phyloP scores from a whole-genome alignment of 2,797 vertebrate species.

The Spizella passerina region DNA sequence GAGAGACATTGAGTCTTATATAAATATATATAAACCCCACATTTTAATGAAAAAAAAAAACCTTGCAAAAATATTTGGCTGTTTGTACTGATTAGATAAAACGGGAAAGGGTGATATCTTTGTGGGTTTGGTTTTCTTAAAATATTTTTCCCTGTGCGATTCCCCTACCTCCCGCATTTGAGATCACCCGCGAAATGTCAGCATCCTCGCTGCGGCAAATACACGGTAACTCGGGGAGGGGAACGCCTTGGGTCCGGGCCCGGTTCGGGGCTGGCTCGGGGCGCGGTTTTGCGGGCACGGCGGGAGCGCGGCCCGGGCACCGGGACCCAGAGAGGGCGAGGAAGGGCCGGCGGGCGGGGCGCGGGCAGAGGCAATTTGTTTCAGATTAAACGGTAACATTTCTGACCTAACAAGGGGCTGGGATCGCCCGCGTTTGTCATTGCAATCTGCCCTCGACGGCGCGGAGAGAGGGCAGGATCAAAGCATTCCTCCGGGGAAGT shows the following conservation, averaged over 20 bases:
- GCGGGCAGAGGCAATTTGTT: slow-evolving; percentile 29
- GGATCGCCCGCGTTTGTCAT: slow-evolving; percentile 61
- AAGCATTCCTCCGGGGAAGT: slow-evolving; percentile 86
- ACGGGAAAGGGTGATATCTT: neutral
- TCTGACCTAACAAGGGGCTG: neutral
- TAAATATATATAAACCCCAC: neutral
- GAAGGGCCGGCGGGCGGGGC: neutral
- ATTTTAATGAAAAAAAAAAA: neutral
- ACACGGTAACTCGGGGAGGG: fast-evolving
- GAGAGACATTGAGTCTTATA: neutral
- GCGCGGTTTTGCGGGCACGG: too few species aligned
- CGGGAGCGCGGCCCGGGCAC: neutral
- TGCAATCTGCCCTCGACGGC: slow-evolving; percentile 47
- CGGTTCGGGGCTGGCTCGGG: fast-evolving
- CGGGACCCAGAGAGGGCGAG: neutral
- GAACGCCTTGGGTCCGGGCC: fast-evolving
- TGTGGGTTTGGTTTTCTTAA: neutral
- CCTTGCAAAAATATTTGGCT: neutral
- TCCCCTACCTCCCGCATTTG: fast-evolving
- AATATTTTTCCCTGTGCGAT: fast-evolving
- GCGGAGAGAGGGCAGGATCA: slow-evolving; percentile 76
- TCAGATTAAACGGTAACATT: slow-evolving; percentile 19
- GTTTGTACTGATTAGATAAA: neutral
- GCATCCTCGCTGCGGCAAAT: fast-evolving
- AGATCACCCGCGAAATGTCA: neutral